A percentile compares a stretch with the other conserved stretches of the same genome.
phyloP scores from a whole-genome alignment of 2,888 invertebrate species.

The Leuctra nigra region DNA sequence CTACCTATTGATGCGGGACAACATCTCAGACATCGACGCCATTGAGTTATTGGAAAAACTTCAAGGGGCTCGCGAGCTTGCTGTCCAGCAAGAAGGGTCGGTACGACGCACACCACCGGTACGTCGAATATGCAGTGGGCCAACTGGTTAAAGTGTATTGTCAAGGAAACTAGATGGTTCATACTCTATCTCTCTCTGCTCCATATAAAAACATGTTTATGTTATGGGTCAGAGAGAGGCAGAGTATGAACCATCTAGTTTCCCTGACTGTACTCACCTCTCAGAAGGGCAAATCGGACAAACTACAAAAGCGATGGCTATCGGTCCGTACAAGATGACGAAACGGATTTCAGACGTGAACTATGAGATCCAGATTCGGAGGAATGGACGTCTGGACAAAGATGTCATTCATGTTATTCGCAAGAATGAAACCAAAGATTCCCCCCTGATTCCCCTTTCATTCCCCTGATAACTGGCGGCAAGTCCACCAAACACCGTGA shows the following conservation, averaged over 20 bases:
- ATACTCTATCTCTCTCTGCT: too few species aligned
- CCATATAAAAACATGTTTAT: too few species aligned
- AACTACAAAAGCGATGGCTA: background rate
- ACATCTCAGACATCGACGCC: too few species aligned
- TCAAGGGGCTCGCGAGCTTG: background rate
- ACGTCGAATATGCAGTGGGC: background rate
- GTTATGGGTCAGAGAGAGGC: too few species aligned
- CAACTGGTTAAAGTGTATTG: slow-evolving; percentile 4
- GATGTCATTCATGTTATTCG: background rate
- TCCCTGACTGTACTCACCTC: background rate
- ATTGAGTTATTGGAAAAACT: background rate
- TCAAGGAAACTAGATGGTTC: too few species aligned
- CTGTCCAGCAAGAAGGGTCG: background rate
- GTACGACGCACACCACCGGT: background rate
- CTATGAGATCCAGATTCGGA: background rate
- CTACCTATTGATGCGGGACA: background rate
- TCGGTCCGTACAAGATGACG: background rate
- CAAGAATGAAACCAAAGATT: too few species aligned
- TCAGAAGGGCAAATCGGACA: background rate
- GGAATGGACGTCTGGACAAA: background rate
- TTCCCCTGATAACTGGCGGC: background rate
- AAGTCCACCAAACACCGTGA: too few species aligned
- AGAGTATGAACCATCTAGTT: too few species aligned
- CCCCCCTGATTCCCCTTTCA: too few species aligned
- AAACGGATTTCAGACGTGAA: background rate